These are phyloP conservation scores for Pammene fasciana DNA, from an alignment of 2,888 invertebrate genomes.

Conservation along the genomic window DNA sequence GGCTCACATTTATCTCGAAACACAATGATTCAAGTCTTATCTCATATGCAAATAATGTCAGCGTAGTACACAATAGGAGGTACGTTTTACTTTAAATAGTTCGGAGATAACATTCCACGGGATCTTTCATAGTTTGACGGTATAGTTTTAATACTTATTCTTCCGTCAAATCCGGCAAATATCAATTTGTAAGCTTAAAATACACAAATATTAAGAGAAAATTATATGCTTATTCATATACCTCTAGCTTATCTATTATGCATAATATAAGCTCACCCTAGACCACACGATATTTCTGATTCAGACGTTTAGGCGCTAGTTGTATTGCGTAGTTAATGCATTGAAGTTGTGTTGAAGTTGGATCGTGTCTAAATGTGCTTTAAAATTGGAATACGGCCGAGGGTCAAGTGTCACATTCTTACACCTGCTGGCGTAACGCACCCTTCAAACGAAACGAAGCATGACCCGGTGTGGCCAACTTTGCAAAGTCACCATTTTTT, in stretches of 20 bases:
- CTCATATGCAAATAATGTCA: constrained; percentile 23
- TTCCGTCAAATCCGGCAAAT: background rate
- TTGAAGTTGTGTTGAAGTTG: too few species aligned
- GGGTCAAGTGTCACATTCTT: too few species aligned
- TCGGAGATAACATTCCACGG: constrained; percentile 6
- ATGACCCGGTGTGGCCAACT: background rate
- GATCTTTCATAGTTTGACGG: background rate
- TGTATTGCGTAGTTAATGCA: too few species aligned
- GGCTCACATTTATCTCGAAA: constrained; percentile 17
- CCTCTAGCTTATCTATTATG: too few species aligned
- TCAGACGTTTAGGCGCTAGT: too few species aligned
- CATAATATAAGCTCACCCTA: too few species aligned
- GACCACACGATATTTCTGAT: too few species aligned
- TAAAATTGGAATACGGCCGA: too few species aligned
- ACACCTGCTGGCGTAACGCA: background rate
- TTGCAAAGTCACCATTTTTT: background rate
- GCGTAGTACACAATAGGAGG: constrained; percentile 3
- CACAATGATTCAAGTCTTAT: constrained; percentile 11
- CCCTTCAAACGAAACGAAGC: background rate
- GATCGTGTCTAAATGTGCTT: too few species aligned
- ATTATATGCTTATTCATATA: too few species aligned
- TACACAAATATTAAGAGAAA: too few species aligned
- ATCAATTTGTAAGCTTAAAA: too few species aligned
- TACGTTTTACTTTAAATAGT: background rate
- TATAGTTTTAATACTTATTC: background rate